These are phyloP conservation scores for Cuculus canorus DNA, from an alignment of 2,797 vertebrate species.

Conservation along the genomic window DNA sequence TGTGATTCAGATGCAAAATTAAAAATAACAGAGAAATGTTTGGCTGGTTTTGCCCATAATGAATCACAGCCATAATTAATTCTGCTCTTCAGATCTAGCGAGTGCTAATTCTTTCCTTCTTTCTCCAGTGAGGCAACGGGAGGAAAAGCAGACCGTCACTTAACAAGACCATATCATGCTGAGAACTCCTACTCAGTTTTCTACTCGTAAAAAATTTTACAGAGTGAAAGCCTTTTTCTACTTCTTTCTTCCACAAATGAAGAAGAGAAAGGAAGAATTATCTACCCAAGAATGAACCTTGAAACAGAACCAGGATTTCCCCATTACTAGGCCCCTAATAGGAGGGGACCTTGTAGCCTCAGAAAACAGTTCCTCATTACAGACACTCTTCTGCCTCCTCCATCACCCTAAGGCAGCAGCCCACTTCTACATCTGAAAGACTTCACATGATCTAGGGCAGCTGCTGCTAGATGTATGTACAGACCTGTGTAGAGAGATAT, in stretches of 20 bases:
- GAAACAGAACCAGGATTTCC: background rate
- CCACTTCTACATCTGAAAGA: background rate
- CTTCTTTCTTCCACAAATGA: background rate
- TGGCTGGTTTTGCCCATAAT: conserved; percentile 2
- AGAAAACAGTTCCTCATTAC: background rate
- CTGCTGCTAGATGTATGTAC: background rate
- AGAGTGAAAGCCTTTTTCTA: background rate
- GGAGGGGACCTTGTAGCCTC: background rate
- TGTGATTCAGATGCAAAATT: background rate
- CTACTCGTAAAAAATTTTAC: background rate
- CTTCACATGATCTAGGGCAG: background rate
- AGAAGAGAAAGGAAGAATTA: background rate
- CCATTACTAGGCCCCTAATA: background rate
- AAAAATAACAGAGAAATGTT: conserved; percentile 42
- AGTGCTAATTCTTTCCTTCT: conserved; percentile 11
- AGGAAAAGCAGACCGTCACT: conserved; percentile 9
- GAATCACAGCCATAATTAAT: conserved; percentile 27
- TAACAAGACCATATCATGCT: background rate
- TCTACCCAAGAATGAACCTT: background rate
- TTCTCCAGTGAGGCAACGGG: background rate
- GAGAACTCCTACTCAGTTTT: conserved; percentile 15
- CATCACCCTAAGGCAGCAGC: background rate
- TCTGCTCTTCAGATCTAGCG: background rate
- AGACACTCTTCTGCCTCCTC: background rate
- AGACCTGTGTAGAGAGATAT: background rate